Conservation (phyloP, 1,140 invertebrate species). For the Zaprionus vittiger region DNA sequence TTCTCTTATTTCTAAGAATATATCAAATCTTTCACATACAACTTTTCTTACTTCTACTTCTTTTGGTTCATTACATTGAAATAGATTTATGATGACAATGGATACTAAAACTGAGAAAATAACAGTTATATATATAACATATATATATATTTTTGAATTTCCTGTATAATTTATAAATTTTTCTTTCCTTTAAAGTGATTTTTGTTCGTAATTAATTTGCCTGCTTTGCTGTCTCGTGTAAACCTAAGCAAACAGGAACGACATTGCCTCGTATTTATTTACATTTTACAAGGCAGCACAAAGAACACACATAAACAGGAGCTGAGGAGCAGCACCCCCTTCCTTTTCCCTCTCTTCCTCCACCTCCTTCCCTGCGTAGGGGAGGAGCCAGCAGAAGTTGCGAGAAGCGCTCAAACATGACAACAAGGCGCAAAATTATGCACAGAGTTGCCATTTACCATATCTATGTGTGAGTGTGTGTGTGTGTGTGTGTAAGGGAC, state of each 20-base stretch:
- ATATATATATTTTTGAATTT: not conserved
- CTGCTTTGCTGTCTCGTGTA: slow-evolving; percentile 49
- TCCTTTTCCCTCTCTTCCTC: too few relatives aligned
- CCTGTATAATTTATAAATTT: not conserved
- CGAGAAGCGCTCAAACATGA: slow-evolving; percentile 57
- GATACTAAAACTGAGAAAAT: not conserved
- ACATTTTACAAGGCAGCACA: slow-evolving; percentile 72
- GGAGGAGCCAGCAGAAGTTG: not conserved
- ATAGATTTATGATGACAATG: not conserved
- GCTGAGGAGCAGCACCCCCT: not conserved
- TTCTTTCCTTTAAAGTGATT: not conserved
- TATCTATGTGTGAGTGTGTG: slow-evolving; percentile 17
- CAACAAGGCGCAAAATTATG: slow-evolving; percentile 81
- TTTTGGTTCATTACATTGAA: too few relatives aligned
- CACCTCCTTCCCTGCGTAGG: not conserved
- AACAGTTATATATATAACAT: not conserved
- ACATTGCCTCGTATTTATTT: slow-evolving; percentile 72
- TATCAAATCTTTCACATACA: too few relatives aligned
- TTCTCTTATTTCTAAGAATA: too few relatives aligned
- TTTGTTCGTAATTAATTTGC: slow-evolving; percentile 9
- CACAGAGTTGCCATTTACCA: slow-evolving; percentile 72
- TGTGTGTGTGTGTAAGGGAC: slow-evolving; percentile 35
- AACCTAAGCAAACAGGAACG: slow-evolving; percentile 62
- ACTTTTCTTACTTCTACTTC: too few relatives aligned
- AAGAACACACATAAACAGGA: slow-evolving; percentile 53